phyloP scores from a whole-genome alignment of 2,888 invertebrate genomes.

The Cosmia pyralina region DNA sequence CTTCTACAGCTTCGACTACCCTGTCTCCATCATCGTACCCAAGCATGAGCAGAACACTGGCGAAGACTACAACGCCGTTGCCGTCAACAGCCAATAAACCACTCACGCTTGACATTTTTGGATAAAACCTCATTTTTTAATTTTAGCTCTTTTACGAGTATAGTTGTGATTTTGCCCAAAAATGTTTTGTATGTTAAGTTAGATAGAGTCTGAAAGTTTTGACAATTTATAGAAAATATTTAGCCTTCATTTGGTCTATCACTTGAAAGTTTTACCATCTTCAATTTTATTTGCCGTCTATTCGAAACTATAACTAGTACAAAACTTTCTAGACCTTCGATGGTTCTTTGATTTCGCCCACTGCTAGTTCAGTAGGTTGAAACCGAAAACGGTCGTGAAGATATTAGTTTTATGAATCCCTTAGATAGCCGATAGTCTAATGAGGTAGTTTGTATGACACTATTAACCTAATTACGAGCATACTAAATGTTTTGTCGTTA shows the following conservation, averaged over 20 bases:
- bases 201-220: neutral
- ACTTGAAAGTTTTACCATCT: neutral
- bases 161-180: conserved; percentile 28
- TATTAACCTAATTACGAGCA: conserved; percentile 57
- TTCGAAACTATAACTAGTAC: conserved; percentile 36
- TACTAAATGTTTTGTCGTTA: conserved; percentile 59
- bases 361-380: conserved; percentile 62
- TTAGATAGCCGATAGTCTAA: conserved; percentile 71
- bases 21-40: conserved; percentile 88
- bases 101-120: conserved; percentile 31
- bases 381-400: conserved; percentile 61
- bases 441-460: conserved; percentile 72
- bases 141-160: conserved; percentile 1
- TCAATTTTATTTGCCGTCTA: conserved; percentile 1
- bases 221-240: neutral
- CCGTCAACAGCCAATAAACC: conserved; percentile 49
- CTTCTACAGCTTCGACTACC: conserved; percentile 93
- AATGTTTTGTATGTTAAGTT: conserved; percentile 22
- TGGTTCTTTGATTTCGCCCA: conserved; percentile 65
- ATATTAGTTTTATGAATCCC: conserved; percentile 68
- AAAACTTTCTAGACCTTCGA: conserved; percentile 61
- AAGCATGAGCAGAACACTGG: conserved; percentile 76
- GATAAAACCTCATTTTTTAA: conserved; percentile 18
- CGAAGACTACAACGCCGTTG: conserved; percentile 77
- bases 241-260: neutral